Conservation (phyloP, 2,113 vertebrate species). For the Bettongia penicillata region DNA sequence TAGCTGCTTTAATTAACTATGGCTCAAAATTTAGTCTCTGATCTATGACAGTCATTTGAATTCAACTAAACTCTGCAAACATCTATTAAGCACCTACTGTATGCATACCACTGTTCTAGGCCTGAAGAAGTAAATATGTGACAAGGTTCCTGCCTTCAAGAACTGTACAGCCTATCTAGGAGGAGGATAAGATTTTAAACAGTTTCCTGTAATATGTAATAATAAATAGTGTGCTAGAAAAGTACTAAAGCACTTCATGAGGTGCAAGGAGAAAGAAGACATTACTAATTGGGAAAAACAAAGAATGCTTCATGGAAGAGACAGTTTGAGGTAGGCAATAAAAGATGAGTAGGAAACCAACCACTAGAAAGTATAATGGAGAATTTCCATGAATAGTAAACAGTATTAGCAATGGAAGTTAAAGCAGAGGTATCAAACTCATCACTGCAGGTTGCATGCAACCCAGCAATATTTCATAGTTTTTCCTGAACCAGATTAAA, state of each 20-base stretch:
- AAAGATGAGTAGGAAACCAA: background rate
- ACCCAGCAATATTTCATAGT: background rate
- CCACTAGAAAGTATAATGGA: background rate
- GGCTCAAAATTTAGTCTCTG: background rate
- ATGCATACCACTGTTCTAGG: background rate
- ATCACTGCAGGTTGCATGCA: background rate
- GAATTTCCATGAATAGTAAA: background rate
- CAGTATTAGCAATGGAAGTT: background rate
- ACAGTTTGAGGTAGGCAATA: background rate
- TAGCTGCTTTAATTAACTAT: background rate
- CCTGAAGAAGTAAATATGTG: background rate
- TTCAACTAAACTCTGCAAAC: background rate
- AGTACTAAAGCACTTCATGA: background rate
- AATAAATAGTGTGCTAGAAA: background rate
- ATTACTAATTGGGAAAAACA: background rate
- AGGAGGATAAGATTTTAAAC: background rate
- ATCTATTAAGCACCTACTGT: background rate
- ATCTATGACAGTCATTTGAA: background rate
- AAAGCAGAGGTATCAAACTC: background rate
- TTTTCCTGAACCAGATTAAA: background rate
- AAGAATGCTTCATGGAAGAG: background rate
- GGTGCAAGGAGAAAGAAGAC: background rate
- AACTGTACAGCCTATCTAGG: background rate
- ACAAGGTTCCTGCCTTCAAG: background rate
- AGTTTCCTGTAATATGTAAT: background rate